Percentiles rank a stretch among this genome's conserved stretches.
Conservation (phyloP, 2,797 vertebrate genomes). For the Mormyrus proboscirostris region DNA sequence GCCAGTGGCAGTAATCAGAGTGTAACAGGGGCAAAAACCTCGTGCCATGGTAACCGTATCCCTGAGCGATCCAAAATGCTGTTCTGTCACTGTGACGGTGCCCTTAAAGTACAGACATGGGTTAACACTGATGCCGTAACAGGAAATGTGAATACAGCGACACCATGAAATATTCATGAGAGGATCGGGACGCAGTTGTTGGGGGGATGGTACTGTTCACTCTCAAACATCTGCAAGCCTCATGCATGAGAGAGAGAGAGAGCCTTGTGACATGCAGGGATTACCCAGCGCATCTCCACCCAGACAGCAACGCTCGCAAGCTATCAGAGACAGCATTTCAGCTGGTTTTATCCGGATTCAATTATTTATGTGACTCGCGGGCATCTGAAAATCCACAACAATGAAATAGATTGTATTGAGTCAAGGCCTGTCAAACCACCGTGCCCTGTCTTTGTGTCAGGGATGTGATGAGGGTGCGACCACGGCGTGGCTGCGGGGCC, state of each 20-base stretch:
- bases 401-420: not conserved
- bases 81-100: not conserved
- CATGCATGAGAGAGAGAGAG: not conserved
- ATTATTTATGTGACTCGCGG: not conserved
- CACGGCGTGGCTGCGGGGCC: not conserved
- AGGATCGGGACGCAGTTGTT: not conserved
- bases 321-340: not conserved
- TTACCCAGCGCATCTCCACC: not conserved
- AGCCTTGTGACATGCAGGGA: conserved; percentile 1
- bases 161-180: not conserved
- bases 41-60: not conserved
- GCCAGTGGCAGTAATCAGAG: not conserved
- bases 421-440: not conserved
- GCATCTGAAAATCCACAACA: not conserved
- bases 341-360: not conserved
- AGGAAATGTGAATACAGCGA: not conserved
- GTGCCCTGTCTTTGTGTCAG: not conserved
- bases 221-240: not conserved
- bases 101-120: not conserved
- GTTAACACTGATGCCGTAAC: not conserved
- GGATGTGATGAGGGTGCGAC: not conserved
- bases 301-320: not conserved
- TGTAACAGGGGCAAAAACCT: not conserved
- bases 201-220: not conserved
- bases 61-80: not conserved